Evolutionary conservation across 1,140 invertebrate genomes (phyloP).

Genomic region (Trichoplusia ni): DNA sequence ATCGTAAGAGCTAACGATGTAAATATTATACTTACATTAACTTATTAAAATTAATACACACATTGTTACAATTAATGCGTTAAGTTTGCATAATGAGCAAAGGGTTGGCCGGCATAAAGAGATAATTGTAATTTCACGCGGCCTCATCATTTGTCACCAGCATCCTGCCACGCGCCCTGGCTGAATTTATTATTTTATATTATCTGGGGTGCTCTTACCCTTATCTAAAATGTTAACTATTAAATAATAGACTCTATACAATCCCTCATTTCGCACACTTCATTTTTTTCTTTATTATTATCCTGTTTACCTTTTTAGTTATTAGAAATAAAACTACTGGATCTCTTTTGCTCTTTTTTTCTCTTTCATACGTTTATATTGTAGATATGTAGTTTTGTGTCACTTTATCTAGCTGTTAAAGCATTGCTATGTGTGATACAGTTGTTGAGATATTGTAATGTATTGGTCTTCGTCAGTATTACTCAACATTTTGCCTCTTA

Average conservation of each 20-base stretch:
- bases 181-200: slow-evolving; percentile 75
- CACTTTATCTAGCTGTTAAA: too few relatives aligned
- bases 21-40: not conserved
- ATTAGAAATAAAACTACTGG: too few relatives aligned
- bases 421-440: too few relatives aligned
- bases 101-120: slow-evolving; percentile 68
- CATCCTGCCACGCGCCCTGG: slow-evolving; percentile 74
- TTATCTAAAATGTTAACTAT: slow-evolving; percentile 60
- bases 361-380: too few relatives aligned
- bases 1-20: not conserved
- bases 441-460: too few relatives aligned
- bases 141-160: slow-evolving; percentile 76
- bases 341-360: too few relatives aligned
- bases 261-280: slow-evolving; percentile 24
- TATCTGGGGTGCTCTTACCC: slow-evolving; percentile 65
- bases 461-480: too few relatives aligned
- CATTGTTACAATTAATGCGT: slow-evolving; percentile 54
- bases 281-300: slow-evolving; percentile 8
- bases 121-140: slow-evolving; percentile 79
- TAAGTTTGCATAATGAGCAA: slow-evolving; percentile 73
- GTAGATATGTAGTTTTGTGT: too few relatives aligned
- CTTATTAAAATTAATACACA: not conserved
- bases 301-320: not conserved
- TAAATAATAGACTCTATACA: slow-evolving; percentile 56
- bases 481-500: too few relatives aligned